Conservation (phyloP, 2,888 invertebrate species). For the Cephus rjabovi region DNA sequence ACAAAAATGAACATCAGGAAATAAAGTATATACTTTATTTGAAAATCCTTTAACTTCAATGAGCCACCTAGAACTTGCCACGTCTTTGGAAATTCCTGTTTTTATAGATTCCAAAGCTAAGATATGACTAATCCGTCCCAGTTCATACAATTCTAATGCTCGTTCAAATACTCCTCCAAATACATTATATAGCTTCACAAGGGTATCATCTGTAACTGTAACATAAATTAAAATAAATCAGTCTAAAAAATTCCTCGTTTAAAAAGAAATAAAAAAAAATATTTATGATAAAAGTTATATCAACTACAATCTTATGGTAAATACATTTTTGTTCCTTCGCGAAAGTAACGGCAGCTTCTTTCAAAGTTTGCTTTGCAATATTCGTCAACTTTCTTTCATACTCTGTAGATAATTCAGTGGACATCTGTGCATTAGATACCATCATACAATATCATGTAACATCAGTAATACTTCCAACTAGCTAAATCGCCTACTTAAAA, state of each 20-base stretch:
- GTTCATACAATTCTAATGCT: slow-evolving; percentile 75
- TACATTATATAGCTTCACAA: slow-evolving; percentile 71
- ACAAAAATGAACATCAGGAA: slow-evolving; percentile 76
- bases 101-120: slow-evolving; percentile 62
- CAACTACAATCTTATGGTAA: slow-evolving; percentile 17
- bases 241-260: slow-evolving; percentile 67
- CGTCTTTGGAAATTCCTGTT: slow-evolving; percentile 26
- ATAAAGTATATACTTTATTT: slow-evolving; percentile 72
- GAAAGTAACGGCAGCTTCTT: slow-evolving; percentile 44
- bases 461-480: not conserved
- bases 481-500: not conserved
- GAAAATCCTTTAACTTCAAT: slow-evolving; percentile 72
- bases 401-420: slow-evolving; percentile 7
- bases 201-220: slow-evolving; percentile 72
- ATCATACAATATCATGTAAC: not conserved
- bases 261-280: slow-evolving; percentile 64
- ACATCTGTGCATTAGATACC: not conserved
- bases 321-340: slow-evolving; percentile 49
- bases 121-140: slow-evolving; percentile 67
- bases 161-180: slow-evolving; percentile 73
- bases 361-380: slow-evolving; percentile 38
- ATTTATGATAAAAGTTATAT: slow-evolving; percentile 9
- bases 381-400: slow-evolving; percentile 31
- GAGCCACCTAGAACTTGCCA: slow-evolving; percentile 61
- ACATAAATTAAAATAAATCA: slow-evolving; percentile 69